Evolutionary conservation across 1,140 invertebrate genomes (phyloP).

Genomic region (Bombus difficillimus): DNA sequence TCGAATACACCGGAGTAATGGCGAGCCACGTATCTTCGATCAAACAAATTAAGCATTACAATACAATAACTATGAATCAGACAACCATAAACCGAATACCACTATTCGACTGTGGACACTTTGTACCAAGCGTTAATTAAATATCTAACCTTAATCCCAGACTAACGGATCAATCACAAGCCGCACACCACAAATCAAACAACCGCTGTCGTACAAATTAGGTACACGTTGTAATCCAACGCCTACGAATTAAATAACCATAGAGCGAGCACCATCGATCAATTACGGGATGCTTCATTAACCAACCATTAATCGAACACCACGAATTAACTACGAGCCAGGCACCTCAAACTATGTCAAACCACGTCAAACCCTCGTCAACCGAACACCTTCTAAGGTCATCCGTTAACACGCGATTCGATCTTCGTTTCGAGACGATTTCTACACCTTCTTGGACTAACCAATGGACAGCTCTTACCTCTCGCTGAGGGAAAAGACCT

Average conservation of each 20-base stretch:
- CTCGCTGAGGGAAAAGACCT: neutral
- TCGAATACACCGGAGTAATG: no score
- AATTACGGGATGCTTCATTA: neutral
- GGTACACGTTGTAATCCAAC: no score
- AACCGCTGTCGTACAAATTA: neutral
- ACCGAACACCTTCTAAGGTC: neutral
- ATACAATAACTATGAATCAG: no score
- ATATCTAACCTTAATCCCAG: neutral
- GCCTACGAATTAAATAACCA: neutral
- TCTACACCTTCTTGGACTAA: neutral
- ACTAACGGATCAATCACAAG: neutral
- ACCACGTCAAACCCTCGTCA: neutral
- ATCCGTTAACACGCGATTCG: neutral
- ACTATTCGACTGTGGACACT: neutral
- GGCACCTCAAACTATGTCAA: neutral
- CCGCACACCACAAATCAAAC: neutral
- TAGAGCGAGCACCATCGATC: neutral
- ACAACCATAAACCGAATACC: neutral
- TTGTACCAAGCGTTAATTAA: neutral
- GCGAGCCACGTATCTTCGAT: no score
- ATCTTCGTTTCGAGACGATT: neutral
- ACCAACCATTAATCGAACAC: neutral
- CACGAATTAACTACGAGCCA: neutral
- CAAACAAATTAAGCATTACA: no score
- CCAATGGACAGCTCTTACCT: conserved; percentile 13